Conservation (phyloP, 1,140 invertebrate species). For the Agrilus planipennis region DNA sequence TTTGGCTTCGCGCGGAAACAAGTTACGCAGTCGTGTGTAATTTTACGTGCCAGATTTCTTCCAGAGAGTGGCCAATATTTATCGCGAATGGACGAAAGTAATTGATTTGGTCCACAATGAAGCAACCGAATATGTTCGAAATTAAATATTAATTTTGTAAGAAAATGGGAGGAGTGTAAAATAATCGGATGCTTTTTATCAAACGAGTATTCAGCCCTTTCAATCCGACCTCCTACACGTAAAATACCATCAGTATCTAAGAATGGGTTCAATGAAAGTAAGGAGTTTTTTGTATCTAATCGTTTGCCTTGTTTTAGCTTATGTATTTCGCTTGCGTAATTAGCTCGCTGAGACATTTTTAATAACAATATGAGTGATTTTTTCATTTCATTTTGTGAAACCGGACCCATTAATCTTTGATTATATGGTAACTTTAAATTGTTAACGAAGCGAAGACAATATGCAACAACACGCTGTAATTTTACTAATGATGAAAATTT, state of each 20-base stretch:
- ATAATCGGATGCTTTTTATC: constrained; percentile 4
- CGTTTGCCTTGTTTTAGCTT: not conserved
- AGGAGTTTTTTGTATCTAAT: not conserved
- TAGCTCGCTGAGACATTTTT: not conserved
- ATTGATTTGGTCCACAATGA: not conserved
- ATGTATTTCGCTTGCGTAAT: not conserved
- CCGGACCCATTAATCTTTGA: not conserved
- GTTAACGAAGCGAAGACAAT: not conserved
- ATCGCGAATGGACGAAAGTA: not conserved
- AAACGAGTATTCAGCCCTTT: not conserved
- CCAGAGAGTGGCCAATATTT: not conserved
- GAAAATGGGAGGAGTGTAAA: not conserved
- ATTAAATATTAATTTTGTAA: not conserved
- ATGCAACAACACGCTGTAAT: not conserved
- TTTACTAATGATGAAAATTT: not conserved
- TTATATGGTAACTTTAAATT: not conserved
- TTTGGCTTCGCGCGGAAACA: constrained; percentile 3
- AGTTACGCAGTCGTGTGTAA: not conserved
- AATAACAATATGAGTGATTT: not conserved
- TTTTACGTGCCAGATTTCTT: not conserved
- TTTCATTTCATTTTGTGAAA: not conserved
- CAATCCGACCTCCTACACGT: constrained; percentile 4
- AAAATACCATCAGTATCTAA: constrained; percentile 5
- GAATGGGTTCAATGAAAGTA: constrained; percentile 5
- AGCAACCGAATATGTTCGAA: constrained; percentile 1